Base-by-base conservation (phyloP, 2,888 invertebrate genomes). In the Auanema sp. region DNA sequence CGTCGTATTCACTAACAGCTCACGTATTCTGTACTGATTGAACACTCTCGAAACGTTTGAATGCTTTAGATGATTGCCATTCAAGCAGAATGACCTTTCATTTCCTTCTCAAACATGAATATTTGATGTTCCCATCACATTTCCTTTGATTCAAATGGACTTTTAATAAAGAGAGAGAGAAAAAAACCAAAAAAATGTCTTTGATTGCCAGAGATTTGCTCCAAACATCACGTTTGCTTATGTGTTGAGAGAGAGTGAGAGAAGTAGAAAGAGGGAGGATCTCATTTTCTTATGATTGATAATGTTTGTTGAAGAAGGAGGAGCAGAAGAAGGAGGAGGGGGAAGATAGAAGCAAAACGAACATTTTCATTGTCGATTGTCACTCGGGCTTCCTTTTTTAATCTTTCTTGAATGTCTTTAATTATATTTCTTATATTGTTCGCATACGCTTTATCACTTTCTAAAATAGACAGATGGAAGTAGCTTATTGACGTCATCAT, bases 281-380 rank as follows among this genome's bases (percentile, higher is more conserved):
- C 33, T 33, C 8, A n/a, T 33, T 8, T 3, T 33, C 33, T 33
- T 33, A 33, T 33, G 4, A 33, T 3, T 33, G 4, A 33, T 33
- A 33, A 33, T 33, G 33, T 33, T 8, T 33, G 33, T 33, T 33
- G 8, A 33, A 33, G 33, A 33, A 5, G 33, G 33, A 33, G 33
- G 33, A 33, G n/a, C n/a, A n/a, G n/a, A n/a, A n/a, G 8, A 33
- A 33, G 33, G 8, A 5, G 33, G 33, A 33, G 33, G 33, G 8
- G 33, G 33, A 33, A 5, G 33, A 33, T 33, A 8, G 8, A 33
- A 8, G 33, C 33, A 33, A 33, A 8, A 57, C 69, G 44, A 44
- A 79, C 75, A 63, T 79, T 78, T 55, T 79, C 79, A 58, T 79
- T 79, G 57, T 79, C 79, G 53, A 79, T 25, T 10, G 78, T 79